Percentiles rank a stretch among this genome's conserved stretches.
phyloP scores from a whole-genome alignment of 2,888 invertebrate genomes.

The Amblyteles armatorius region DNA sequence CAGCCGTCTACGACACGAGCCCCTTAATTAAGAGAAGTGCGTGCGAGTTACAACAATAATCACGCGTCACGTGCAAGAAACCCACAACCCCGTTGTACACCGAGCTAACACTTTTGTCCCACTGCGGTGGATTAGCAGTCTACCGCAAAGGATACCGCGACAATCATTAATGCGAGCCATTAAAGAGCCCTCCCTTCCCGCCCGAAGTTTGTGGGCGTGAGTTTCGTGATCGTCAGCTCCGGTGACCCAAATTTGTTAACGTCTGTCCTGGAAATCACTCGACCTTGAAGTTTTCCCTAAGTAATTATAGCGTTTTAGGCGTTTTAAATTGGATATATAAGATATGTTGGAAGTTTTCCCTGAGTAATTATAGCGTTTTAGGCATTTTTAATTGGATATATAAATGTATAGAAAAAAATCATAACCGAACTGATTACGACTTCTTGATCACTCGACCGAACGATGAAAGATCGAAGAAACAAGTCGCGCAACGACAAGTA shows the following conservation, averaged over 20 bases:
- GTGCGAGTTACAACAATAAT: slow-evolving; percentile 55
- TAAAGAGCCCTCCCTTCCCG: slow-evolving; percentile 22
- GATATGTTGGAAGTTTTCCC: no score
- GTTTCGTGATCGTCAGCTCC: slow-evolving; percentile 25
- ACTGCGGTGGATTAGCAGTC: background rate
- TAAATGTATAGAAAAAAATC: background rate
- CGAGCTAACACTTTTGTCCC: slow-evolving; percentile 7
- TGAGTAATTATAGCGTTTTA: background rate
- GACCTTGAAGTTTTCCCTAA: slow-evolving; percentile 22
- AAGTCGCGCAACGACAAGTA: background rate
- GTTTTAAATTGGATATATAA: background rate
- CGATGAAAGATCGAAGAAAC: background rate
- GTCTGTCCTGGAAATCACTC: slow-evolving; percentile 26
- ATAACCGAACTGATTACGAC: background rate
- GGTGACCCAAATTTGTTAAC: slow-evolving; percentile 52
- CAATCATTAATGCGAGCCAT: slow-evolving; percentile 54
- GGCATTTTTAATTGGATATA: background rate
- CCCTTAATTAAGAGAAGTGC: slow-evolving; percentile 41
- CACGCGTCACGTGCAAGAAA: slow-evolving; percentile 37
- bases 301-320: background rate
- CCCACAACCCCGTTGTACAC: slow-evolving; percentile 8
- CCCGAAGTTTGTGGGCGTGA: slow-evolving; percentile 49
- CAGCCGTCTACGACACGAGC: background rate
- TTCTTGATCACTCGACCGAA: background rate
- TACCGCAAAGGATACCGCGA: slow-evolving; percentile 35